phyloP scores from a whole-genome alignment of 2,888 invertebrate species.

The Loripinus fragilis region DNA sequence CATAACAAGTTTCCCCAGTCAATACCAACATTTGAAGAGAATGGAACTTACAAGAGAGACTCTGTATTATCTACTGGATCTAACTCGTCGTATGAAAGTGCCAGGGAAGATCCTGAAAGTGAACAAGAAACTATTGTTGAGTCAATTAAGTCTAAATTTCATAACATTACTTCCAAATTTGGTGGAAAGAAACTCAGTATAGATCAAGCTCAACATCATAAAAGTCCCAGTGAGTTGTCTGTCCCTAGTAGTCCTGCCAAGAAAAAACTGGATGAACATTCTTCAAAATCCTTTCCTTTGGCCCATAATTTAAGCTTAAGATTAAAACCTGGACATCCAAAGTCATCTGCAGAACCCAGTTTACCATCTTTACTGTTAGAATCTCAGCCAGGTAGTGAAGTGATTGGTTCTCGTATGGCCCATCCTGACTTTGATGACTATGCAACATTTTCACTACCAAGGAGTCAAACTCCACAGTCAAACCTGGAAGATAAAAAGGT shows the following conservation, averaged over 20 bases:
- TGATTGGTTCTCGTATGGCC: slow-evolving; percentile 73
- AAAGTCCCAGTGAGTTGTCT: slow-evolving; percentile 11
- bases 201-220: slow-evolving; percentile 4
- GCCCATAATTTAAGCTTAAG: slow-evolving; percentile 49
- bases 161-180: slow-evolving; percentile 68
- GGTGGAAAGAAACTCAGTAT: slow-evolving; percentile 42
- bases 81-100: slow-evolving; percentile 75
- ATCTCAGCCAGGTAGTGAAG: slow-evolving; percentile 68
- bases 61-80: slow-evolving; percentile 72
- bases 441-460: slow-evolving; percentile 56
- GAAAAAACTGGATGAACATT: slow-evolving; percentile 47
- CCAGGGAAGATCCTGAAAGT: slow-evolving; percentile 39
- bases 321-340: slow-evolving; percentile 33
- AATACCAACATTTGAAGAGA: slow-evolving; percentile 41
- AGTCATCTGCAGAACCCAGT: slow-evolving; percentile 46
- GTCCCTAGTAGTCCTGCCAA: slow-evolving; percentile 24
- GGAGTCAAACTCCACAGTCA: slow-evolving; percentile 23
- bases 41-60: slow-evolving; percentile 52
- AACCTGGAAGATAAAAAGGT: not conserved
- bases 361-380: slow-evolving; percentile 66
- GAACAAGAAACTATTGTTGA: slow-evolving; percentile 69
- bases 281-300: slow-evolving; percentile 33
- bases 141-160: slow-evolving; percentile 73
- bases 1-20: slow-evolving; percentile 70
- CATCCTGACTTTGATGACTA: slow-evolving; percentile 62